Base-by-base conservation (phyloP, 2,797 vertebrate genomes). In the Cirrhinus molitorella region DNA sequence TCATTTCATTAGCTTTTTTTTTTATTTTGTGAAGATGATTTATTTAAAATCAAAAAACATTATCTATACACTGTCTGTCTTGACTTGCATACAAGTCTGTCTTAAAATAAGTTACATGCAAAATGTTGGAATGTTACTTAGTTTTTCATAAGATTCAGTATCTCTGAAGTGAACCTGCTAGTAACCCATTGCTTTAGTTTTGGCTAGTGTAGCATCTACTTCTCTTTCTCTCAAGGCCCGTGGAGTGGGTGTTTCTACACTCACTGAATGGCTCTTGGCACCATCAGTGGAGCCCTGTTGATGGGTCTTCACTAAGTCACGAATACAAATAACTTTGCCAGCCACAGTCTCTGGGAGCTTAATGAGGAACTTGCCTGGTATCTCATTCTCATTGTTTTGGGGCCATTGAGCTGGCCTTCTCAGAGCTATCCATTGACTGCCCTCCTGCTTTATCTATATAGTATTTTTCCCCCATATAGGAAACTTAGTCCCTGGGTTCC, bases 181-280 rank as follows among this genome's bases (percentile, higher is more conserved):
- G 14, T 61, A 37, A 49, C 28, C 11, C 53, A 13, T 81, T 74
- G n/a, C 25, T 19, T 81, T 37, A 37, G 31, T 19, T 63, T 73
- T 51, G 80, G 21, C 45, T 37, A 2, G 16, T 66, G 57, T 23
- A 53, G 31, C n/a, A 40, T 74, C 31, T 55, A 51, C 57, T 65
- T 53, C 19, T 23, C 34, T 66, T 63, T 66, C 57, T 65, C 59
- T 66, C 34, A 17, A 49, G 45, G 57, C 59, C 16, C 23, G 57
- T 49, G 31, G 47, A 74, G 59, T 82, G 80, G 49, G 79, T 80
- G 63, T 71, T 79, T 68, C 40, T 80, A 80, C 68, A 85, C 73
- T 75, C 43, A 65, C 47, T 80, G 31, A 25, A 45, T 66, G 63
- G 5, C n/a, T 55, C 47, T 65, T 75, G 71, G 59, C 71, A 75